Conservation (phyloP, 2,113 vertebrate species). For the western clawed frog (Xenopus tropicalis) region DNA sequence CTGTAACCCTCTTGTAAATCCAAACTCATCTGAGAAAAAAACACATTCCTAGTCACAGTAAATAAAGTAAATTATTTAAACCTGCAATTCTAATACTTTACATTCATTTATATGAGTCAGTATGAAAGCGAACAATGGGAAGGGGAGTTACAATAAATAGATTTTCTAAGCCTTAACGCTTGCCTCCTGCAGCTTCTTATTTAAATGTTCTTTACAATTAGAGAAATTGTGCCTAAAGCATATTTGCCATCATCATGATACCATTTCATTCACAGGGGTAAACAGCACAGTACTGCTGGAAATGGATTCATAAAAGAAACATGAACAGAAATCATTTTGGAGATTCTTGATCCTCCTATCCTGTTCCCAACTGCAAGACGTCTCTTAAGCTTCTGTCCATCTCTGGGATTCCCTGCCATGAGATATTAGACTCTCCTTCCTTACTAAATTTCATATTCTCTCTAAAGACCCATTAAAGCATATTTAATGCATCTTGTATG, state of each 20-base stretch:
- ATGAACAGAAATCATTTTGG: too few species aligned
- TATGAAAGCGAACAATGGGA: constrained; percentile 13
- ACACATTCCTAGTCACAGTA: constrained; percentile 71
- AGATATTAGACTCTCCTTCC: too few species aligned
- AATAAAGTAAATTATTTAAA: constrained; percentile 35
- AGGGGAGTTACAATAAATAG: constrained; percentile 7
- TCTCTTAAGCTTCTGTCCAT: too few species aligned
- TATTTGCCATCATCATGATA: not conserved
- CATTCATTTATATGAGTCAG: constrained; percentile 16
- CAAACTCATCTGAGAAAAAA: constrained; percentile 76
- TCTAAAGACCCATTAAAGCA: too few species aligned
- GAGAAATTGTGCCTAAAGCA: not conserved
- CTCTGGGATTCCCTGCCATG: too few species aligned
- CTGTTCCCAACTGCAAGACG: too few species aligned
- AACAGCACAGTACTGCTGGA: too few species aligned
- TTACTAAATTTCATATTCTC: too few species aligned
- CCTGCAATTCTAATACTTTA: constrained; percentile 7
- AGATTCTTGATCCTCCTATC: too few species aligned
- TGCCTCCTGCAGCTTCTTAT: constrained; percentile 22
- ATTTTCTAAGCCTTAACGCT: constrained; percentile 20
- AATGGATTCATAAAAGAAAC: too few species aligned
- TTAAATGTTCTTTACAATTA: constrained; percentile 2
- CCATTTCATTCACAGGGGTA: too few species aligned
- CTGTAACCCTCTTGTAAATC: constrained; percentile 69
- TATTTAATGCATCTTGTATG: too few species aligned